Base-by-base conservation (phyloP, 2,797 vertebrate genomes). In the Nannoperca australis region DNA sequence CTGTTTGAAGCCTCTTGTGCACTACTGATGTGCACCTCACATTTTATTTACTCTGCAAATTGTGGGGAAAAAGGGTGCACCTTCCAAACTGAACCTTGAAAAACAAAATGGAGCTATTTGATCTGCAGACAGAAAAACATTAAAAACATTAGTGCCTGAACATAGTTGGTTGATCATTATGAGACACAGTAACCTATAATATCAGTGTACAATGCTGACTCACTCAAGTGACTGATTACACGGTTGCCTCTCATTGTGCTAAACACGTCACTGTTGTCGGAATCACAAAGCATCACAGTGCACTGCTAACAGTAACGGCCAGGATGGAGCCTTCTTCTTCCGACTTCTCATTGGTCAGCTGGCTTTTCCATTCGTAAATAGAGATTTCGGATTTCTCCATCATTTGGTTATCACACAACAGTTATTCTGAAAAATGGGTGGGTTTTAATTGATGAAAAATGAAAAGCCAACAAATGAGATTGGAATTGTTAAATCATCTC, bases 191-290 rank as follows among this genome's bases (percentile, higher is more conserved):
- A 49, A 49, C 56, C 56, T 42, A 55, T 38, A 50, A 56, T 50
- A 42, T 61, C 45, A 47, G 24, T n/a, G 42, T 18, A 9, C 13
- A 50, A 62, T n/a, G 4, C 70, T 53, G 64, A 27, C 24, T 27
- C n/a, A 58, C n/a, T 51, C 18, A 22, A 6, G 34, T 59, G 71
- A 45, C 20, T 45, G 44, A 79, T 70, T 69, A 30, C 64, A 73
- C 0, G 20, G 13, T 69, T 60, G 15, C 34, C 45, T 53, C 24
- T 60, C 64, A 60, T 51, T 53, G 36, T 0, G 8, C 45, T 44
- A 10, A 51, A 60, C 36, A 61, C n/a, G 55, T 75, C 44, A 59
- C 17, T 34, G 13, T 32, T 44, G 27, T 47, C 8, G 4, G 9
- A 40, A 73, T 49, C 17, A n/a, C 34, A 74, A 17, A 47, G 42